Evolutionary conservation across 2,113 vertebrate species (phyloP), one percentile per base, ranked within the genome.

Genomic region (Erythrolamprus reginae): DNA sequence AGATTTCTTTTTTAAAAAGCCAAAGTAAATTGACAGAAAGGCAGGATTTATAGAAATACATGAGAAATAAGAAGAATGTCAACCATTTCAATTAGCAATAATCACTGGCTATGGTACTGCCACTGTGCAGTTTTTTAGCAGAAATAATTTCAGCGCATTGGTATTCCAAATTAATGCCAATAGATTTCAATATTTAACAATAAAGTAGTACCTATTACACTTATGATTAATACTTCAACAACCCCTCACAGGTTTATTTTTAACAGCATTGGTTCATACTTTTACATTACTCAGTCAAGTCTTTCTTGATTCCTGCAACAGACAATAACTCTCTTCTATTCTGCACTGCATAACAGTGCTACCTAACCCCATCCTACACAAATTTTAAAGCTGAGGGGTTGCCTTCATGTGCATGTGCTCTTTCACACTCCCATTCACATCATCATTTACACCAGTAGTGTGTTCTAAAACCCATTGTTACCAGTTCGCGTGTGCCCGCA

Each of bases 11-110:
- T 88, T 65, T n/a, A 19, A 61, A 93, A 28, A 61, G 65, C n/a
- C 88, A 53, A 52, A 86, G 87, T 45, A 83, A 94, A 51, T 87
- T 90, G 93, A 10, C 92, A 92, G 90, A 93, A 58, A 82, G 38
- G 91, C 89, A 89, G 38, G 92, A 93, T 88, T 82, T 93, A 93
- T 90, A 33, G 17, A 77, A 51, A 21, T 91, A 82, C 33, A 47
- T 10, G 47, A 24, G 51, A 56, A 89, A 9, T 48, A 6, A 89
- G 26, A 13, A 82, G 51, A 3, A 4, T 28, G 51, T 26, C 3
- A 42, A 87, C 92, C 90, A 89, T 19, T 94, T 92, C 92, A 65
- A 65, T 65, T 65, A 65, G 58, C 28, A 65, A 65, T 65, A 65
- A 65, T 61, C 10, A 65, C 58, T 65, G 26, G 58, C 58, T 65